Evolutionary conservation across 1,140 invertebrate species (phyloP).

Genomic region (Drosophila azteca): DNA sequence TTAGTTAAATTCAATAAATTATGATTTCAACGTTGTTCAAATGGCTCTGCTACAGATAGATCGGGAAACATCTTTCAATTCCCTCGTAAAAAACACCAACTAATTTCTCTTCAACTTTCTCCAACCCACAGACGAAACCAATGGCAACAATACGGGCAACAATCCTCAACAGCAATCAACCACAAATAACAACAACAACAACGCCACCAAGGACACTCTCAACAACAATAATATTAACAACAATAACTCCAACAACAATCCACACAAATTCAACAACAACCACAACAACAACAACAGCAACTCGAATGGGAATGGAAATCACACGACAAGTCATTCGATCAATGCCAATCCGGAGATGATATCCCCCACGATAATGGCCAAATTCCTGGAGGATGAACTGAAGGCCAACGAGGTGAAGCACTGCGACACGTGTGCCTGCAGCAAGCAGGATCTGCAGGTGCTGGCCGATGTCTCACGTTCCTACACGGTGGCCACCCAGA

Average conservation of each 20-base stretch:
- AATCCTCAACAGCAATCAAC: slow-evolving; percentile 37
- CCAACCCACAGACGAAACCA: slow-evolving; percentile 29
- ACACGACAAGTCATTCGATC: slow-evolving; percentile 80
- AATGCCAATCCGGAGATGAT: slow-evolving; percentile 89
- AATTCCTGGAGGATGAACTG: slow-evolving; percentile 93
- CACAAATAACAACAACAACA: slow-evolving; percentile 41
- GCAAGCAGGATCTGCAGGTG: slow-evolving; percentile 86
- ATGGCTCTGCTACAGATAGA: too few relatives aligned
- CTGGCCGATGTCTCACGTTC: slow-evolving; percentile 86
- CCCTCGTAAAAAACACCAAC: too few relatives aligned
- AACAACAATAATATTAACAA: slow-evolving; percentile 61
- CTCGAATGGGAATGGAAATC: slow-evolving; percentile 37
- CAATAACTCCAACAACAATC: slow-evolving; percentile 36
- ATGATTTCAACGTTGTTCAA: too few relatives aligned
- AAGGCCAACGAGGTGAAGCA: slow-evolving; percentile 91
- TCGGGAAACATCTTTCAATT: too few relatives aligned
- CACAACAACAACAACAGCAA: slow-evolving; percentile 38
- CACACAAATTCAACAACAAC: slow-evolving; percentile 48
- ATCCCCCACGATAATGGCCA: slow-evolving; percentile 96
- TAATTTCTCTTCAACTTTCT: too few relatives aligned
- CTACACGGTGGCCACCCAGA: slow-evolving; percentile 87
- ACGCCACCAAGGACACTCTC: slow-evolving; percentile 48
- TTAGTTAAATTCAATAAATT: too few relatives aligned
- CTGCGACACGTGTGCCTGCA: slow-evolving; percentile 91
- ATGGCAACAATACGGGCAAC: slow-evolving; percentile 47